Conservation (phyloP, 1,140 invertebrate genomes). For the Galendromus occidentalis region DNA sequence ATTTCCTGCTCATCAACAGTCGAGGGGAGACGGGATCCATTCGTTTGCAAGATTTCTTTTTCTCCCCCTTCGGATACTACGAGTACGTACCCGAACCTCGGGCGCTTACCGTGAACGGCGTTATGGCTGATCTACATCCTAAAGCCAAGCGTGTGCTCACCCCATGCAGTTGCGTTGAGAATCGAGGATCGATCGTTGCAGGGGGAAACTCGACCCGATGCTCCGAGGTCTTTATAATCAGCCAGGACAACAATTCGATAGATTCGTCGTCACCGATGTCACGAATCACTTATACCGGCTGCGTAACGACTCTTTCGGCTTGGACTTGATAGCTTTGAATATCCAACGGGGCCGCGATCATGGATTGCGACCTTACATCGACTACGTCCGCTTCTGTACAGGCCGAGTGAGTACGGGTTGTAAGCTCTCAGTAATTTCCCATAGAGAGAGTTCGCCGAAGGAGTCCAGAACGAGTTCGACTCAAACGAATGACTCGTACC, state of each 20-base stretch:
- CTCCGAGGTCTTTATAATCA: constrained; percentile 57
- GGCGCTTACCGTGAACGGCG: too few relatives aligned
- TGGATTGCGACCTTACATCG: constrained; percentile 24
- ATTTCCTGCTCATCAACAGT: constrained; percentile 18
- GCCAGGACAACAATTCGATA: constrained; percentile 64
- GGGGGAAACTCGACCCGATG: constrained; percentile 57
- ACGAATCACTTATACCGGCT: constrained; percentile 58
- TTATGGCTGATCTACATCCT: too few relatives aligned
- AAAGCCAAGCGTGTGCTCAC: too few relatives aligned
- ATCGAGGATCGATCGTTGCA: neutral
- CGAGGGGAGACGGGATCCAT: constrained; percentile 18
- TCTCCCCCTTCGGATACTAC: constrained; percentile 20
- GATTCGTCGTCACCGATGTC: constrained; percentile 74
- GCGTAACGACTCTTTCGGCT: constrained; percentile 19
- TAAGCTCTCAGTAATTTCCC: too few relatives aligned
- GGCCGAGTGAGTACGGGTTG: constrained; percentile 4
- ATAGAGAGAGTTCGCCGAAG: too few relatives aligned
- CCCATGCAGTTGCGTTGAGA: too few relatives aligned
- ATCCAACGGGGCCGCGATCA: constrained; percentile 30
- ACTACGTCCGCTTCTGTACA: constrained; percentile 2
- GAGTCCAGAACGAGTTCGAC: too few relatives aligned
- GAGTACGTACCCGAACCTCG: too few relatives aligned
- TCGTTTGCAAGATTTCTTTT: constrained; percentile 19
- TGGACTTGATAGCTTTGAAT: constrained; percentile 27
- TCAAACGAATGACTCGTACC: neutral